Percentiles rank a stretch among this genome's conserved stretches.
Conservation (phyloP, 2,797 vertebrate genomes). For the Strix occidentalis region DNA sequence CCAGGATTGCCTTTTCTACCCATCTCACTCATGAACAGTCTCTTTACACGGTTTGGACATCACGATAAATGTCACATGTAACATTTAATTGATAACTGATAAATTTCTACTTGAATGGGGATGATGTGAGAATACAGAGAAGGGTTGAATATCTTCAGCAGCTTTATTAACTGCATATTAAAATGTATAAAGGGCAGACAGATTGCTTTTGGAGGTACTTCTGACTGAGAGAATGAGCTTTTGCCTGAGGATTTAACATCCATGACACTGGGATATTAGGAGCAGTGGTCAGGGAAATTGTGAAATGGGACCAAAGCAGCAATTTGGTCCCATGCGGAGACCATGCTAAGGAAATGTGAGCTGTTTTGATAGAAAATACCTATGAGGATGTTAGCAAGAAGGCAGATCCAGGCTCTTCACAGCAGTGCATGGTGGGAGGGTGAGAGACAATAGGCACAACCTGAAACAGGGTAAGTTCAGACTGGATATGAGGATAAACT, state of each 20-base stretch:
- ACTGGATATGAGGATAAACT: neutral
- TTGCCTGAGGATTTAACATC: neutral
- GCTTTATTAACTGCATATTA: neutral
- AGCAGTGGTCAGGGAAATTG: neutral
- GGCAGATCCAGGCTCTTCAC: neutral
- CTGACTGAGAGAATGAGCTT: neutral
- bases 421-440: neutral
- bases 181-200: neutral
- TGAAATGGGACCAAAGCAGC: neutral
- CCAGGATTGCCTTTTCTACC: neutral
- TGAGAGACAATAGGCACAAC: rapidly evolving
- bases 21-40: neutral
- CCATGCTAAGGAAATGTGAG: neutral
- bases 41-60: neutral
- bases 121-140: neutral
- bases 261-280: neutral
- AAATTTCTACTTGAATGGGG: neutral
- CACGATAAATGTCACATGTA: neutral
- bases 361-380: neutral
- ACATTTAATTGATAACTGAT: neutral
- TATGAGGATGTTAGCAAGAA: neutral
- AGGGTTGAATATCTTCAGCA: neutral
- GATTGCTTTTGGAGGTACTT: neutral
- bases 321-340: neutral
- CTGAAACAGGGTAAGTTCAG: neutral